Conservation (phyloP, 2,797 vertebrate genomes). For the Rhodeus uyekii region DNA sequence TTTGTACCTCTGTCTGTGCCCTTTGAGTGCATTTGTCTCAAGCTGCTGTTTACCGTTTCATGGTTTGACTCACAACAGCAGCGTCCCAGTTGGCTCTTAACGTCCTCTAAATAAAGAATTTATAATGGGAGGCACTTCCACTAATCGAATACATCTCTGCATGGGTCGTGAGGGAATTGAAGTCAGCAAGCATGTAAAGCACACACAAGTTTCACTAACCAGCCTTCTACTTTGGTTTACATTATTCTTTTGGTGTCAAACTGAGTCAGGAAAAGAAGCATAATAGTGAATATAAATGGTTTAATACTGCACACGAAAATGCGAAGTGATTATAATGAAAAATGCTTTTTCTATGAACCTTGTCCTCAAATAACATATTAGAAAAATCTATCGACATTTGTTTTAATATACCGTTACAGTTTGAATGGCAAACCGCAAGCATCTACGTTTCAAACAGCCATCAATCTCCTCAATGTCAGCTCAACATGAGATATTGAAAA, state of each 20-base stretch:
- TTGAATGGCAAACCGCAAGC: slow-evolving; percentile 2
- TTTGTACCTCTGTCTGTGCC: slow-evolving; percentile 68
- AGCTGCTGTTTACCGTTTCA: slow-evolving; percentile 53
- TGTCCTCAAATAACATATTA: background rate
- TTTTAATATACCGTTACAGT: slow-evolving; percentile 11
- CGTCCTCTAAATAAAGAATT: slow-evolving; percentile 33
- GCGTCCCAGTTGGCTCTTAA: slow-evolving; percentile 1
- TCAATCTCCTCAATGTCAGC: background rate
- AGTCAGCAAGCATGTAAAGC: background rate
- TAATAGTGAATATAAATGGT: background rate
- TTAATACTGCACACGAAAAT: background rate
- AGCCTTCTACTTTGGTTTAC: background rate
- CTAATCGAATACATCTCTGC: slow-evolving; percentile 21
- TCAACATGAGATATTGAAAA: slow-evolving; percentile 22
- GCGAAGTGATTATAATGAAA: slow-evolving; percentile 1
- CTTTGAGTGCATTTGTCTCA: slow-evolving; percentile 71
- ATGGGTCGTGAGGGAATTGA: background rate
- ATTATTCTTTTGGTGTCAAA: background rate
- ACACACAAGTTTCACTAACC: background rate
- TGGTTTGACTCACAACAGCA: slow-evolving; percentile 56
- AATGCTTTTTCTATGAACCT: background rate
- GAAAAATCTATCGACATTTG: background rate
- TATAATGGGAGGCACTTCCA: slow-evolving; percentile 25
- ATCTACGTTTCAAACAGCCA: slow-evolving; percentile 11
- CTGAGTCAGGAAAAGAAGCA: background rate